Evolutionary conservation across 1,140 invertebrate species (phyloP).

Genomic region (Ostrea denselamellosa): DNA sequence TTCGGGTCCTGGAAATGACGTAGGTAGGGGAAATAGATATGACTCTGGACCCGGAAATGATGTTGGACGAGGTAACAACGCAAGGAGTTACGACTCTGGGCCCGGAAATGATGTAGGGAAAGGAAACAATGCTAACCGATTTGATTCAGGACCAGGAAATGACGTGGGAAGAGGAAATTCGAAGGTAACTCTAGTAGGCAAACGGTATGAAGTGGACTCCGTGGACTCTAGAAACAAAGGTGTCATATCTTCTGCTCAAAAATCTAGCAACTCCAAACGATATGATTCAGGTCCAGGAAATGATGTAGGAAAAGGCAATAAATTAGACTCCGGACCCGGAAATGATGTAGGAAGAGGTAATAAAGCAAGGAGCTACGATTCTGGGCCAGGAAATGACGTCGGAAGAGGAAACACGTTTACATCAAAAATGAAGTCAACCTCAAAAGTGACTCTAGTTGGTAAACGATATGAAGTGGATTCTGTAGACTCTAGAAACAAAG

Average conservation of each 20-base stretch:
- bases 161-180: neutral
- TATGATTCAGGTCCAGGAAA: neutral
- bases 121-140: neutral
- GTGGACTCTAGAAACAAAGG: too few relatives aligned
- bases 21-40: neutral
- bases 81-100: neutral
- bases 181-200: too few relatives aligned
- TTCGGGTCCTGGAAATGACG: neutral
- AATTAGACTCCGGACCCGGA: too few relatives aligned
- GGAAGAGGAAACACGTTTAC: neutral
- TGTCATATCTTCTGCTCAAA: neutral
- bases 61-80: too few relatives aligned
- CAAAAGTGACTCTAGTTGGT: neutral
- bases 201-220: neutral
- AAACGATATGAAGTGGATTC: neutral
- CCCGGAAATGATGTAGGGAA: neutral
- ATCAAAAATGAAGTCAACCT: neutral
- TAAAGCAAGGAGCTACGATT: too few relatives aligned
- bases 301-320: too few relatives aligned
- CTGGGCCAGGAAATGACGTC: too few relatives aligned
- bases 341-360: too few relatives aligned
- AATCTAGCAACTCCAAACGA: neutral
- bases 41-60: neutral
- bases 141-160: conserved; percentile 3
- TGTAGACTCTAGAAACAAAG: too few relatives aligned